Evolutionary conservation across 2,113 vertebrate genomes (phyloP).

Genomic region (Labrus mixtus): DNA sequence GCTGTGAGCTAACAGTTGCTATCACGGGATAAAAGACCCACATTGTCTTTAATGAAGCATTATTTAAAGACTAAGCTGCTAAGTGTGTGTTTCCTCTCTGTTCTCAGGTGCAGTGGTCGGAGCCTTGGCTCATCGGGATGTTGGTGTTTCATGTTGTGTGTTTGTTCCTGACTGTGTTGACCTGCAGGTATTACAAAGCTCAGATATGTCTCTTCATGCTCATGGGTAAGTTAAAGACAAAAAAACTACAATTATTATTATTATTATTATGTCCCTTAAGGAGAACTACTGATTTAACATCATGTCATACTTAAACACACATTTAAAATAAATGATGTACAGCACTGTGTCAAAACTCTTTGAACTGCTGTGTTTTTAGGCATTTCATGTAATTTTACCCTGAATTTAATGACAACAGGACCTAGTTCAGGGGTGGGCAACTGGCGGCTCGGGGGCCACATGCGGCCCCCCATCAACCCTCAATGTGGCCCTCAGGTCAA

Average conservation of each 20-base stretch:
- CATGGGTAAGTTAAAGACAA: constrained; percentile 85
- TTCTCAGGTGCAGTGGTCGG: constrained; percentile 91
- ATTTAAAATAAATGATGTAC: no score
- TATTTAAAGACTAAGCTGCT: neutral
- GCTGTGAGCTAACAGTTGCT: neutral
- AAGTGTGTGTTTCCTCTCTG: neutral
- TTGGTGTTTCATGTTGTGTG: constrained; percentile 88
- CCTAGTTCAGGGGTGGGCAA: no score
- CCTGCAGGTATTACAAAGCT: constrained; percentile 86
- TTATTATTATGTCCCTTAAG: no score
- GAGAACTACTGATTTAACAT: no score
- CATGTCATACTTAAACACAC: no score
- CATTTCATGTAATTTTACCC: no score
- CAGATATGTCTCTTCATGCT: constrained; percentile 92
- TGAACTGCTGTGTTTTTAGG: no score
- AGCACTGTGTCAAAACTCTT: no score
- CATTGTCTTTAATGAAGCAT: neutral
- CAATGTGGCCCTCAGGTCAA: no score
- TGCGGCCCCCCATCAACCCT: no score
- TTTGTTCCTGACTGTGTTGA: constrained; percentile 86
- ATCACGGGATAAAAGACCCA: neutral
- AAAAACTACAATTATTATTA: neutral
- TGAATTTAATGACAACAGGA: no score
- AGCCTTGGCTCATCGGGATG: constrained; percentile 91
- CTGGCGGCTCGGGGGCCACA: no score